A percentile compares a stretch with the other conserved stretches of the same genome.
Conservation (phyloP, 1,140 invertebrate species). For the Tetramorium parvispinum region DNA sequence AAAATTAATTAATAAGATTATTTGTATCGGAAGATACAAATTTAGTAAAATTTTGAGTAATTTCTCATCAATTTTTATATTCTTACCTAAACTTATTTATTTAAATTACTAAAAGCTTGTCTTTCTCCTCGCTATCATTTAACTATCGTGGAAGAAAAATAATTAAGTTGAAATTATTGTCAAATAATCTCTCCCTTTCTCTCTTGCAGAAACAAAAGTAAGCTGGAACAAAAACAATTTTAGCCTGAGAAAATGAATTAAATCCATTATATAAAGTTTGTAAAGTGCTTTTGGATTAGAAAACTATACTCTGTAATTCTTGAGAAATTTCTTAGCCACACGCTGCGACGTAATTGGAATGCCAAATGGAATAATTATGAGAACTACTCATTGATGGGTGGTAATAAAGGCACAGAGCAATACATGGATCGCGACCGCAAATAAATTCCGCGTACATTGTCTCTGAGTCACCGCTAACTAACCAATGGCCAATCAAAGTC, state of each 20-base stretch:
- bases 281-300: background rate
- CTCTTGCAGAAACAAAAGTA: background rate
- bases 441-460: constrained; percentile 46
- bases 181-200: background rate
- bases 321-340: background rate
- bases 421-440: constrained; percentile 26
- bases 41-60: background rate
- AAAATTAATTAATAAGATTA: constrained; percentile 18
- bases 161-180: background rate
- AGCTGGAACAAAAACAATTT: background rate
- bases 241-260: background rate
- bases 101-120: background rate
- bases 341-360: background rate
- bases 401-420: background rate
- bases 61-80: background rate
- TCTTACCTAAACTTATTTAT: background rate
- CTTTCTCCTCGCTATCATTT: background rate
- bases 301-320: background rate
- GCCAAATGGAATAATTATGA: background rate
- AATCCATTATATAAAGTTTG: background rate
- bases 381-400: constrained; percentile 12
- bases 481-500: constrained; percentile 54
- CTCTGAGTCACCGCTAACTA: constrained; percentile 35
- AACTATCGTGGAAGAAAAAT: background rate
- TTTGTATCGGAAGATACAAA: background rate